These are phyloP conservation scores for Halcyon senegalensis DNA, from an alignment of 2,113 vertebrate species.

Conservation along the genomic window DNA sequence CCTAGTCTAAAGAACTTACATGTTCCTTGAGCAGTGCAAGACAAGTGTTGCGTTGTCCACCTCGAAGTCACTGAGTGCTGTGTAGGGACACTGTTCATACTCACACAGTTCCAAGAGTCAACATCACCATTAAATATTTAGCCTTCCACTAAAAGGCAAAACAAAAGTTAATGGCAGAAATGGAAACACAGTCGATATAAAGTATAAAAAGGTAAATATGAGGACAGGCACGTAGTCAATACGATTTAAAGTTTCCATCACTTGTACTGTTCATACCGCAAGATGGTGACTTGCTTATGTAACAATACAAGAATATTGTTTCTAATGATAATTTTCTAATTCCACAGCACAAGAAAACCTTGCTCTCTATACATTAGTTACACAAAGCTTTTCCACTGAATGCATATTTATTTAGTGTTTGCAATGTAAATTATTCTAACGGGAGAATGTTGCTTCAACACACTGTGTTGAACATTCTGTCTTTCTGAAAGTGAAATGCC, in stretches of 20 bases:
- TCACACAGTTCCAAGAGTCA: background rate
- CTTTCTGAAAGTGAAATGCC: constrained; percentile 41
- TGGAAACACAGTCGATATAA: background rate
- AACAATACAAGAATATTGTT: background rate
- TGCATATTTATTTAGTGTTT: constrained; percentile 23
- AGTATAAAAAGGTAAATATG: background rate
- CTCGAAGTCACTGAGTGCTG: background rate
- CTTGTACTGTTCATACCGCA: background rate
- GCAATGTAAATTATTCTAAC: constrained; percentile 28
- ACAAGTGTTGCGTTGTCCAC: background rate
- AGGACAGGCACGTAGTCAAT: background rate
- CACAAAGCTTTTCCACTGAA: background rate
- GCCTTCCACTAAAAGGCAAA: background rate
- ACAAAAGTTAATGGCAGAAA: background rate
- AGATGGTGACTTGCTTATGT: background rate
- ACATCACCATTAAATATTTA: background rate
- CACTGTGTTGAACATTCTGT: background rate
- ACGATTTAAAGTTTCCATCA: background rate
- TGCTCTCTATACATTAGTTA: background rate
- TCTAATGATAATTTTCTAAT: background rate
- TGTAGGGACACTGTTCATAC: background rate
- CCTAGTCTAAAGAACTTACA: background rate
- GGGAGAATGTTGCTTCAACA: background rate
- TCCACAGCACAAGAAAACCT: background rate
- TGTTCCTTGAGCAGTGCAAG: background rate